Evolutionary conservation across 2,888 invertebrate genomes (phyloP), one percentile per base, ranked within the genome.

Genomic region (Thyatira batis): DNA sequence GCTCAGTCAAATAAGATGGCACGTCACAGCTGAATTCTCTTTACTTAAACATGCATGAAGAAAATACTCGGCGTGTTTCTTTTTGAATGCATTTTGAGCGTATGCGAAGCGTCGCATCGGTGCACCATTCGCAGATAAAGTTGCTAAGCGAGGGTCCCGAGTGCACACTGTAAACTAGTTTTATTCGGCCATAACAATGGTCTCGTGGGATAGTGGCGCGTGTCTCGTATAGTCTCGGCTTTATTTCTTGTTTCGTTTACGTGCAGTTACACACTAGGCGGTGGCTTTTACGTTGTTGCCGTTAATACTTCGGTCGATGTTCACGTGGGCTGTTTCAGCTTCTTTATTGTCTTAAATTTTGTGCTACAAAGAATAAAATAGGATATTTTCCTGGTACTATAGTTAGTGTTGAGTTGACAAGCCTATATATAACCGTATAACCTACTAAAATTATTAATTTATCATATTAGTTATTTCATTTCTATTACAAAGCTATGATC

Each of bases 171-270:
- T 79, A 82, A 85, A 84, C 78, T 82, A 80, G 76, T 84, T 86
- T 84, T 82, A 84, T 80, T 84, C 71, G 78, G 64, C 76, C 76
- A 76, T 84, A 82, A 82, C 80, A 84, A 80, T 76, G 62, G 67
- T 76, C 80, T 61, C 69, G 63, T 51, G 75, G 71, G 78, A 67
- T 66, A 55, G 64, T 65, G 61, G 66, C 65, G 67, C 71, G 72
- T 69, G 73, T 73, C 71, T 69, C 59, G 57, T 62, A 67, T 69
- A 72, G 63, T 65, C 66, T 60, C 58, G 57, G 69, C 69, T 76
- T 72, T 75, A 71, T 73, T 67, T 55, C 58, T 71, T 65, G 66
- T 69, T 72, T 71, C 48, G 48, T 48, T 48, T 39, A 70, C 61
- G 52, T 67, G 69, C 68, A 71, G 67, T 71, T 71, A 69, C 58